Evolutionary conservation across 2,797 vertebrate species (phyloP), one percentile per base, ranked within the genome.

Genomic region (Sarcophilus harrisii): DNA sequence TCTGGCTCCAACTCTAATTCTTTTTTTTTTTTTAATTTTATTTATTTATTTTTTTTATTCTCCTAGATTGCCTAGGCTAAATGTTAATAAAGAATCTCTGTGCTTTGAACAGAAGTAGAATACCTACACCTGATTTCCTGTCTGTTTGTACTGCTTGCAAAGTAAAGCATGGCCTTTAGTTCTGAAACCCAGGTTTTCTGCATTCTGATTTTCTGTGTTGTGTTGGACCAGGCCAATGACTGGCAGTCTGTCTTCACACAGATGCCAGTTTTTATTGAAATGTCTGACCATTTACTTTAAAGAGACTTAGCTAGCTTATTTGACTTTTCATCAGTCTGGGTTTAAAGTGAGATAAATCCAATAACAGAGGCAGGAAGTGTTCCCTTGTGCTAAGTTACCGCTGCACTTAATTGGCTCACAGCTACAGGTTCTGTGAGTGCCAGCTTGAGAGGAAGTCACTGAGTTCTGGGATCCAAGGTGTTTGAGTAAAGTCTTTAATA

Each of bases 321-420:
- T 98, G 91, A 66, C 97, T 98, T 98, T 97, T 97, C 94, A 98
- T 96, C 95, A 97, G 97, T 97, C 92, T 98, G 97, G 96, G 97
- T 97, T 98, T 97, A 95, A 98, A 98, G 97, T 97, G 92, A 97
- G 96, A 97, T 97, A 98, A 98, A 98, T 96, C 95, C 96, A 97
- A 95, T 98, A 96, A 98, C 95, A 95, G 97, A 97, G 92, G 87
- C 91, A 95, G 93, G 96, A 98, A 97, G 54, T 57, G 81, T 38
- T 96, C 96, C 97, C 98, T 94, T 97, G 97, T 96, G 98, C 96
- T 96, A 97, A 98, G 96, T 96, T 98, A 60, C 1, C 66, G 81
- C 49, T 0, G 0, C 90, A 97, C 97, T 98, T 98, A 98, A 98
- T 98, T 98, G 98, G 93, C 95, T 96, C 66, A 97, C 73, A 94